Evolutionary conservation across 1,140 invertebrate species (phyloP).

Genomic region (Lepidurus arcticus): DNA sequence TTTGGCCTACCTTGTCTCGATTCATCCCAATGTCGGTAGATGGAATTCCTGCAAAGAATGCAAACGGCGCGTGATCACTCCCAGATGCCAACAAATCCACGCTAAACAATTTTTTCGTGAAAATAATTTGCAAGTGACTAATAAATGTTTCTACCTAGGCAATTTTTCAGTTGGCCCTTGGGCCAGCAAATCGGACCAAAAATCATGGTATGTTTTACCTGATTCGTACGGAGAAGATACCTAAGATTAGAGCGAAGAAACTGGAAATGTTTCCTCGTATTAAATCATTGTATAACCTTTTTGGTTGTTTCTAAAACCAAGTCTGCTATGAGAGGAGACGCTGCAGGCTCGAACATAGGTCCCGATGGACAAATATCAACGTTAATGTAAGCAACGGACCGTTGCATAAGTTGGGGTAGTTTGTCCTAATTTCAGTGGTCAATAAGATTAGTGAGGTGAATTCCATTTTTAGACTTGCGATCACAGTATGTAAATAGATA

Average conservation of each 20-base stretch:
- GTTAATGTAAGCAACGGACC: slow-evolving; percentile 44
- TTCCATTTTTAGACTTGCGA: background rate
- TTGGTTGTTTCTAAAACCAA: slow-evolving; percentile 41
- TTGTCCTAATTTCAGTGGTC: background rate
- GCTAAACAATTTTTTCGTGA: background rate
- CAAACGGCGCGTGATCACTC: slow-evolving; percentile 40
- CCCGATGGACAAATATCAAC: slow-evolving; percentile 37
- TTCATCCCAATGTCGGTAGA: slow-evolving; percentile 40
- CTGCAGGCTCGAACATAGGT: slow-evolving; percentile 27
- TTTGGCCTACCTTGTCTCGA: background rate
- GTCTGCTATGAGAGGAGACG: slow-evolving; percentile 41
- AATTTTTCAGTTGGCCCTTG: background rate
- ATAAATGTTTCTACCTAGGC: background rate
- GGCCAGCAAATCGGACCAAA: background rate
- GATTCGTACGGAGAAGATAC: background rate
- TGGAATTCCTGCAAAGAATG: slow-evolving; percentile 41
- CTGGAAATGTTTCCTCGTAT: background rate
- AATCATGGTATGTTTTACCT: background rate
- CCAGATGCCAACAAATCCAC: slow-evolving; percentile 38
- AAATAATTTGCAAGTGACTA: background rate
- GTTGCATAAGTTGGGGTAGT: slow-evolving; percentile 34
- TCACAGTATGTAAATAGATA: no score
- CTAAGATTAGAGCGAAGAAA: background rate
- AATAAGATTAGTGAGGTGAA: background rate
- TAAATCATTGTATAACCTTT: slow-evolving; percentile 34